Evolutionary conservation across 2,888 invertebrate genomes (phyloP).

Genomic region (Apamea sordens): DNA sequence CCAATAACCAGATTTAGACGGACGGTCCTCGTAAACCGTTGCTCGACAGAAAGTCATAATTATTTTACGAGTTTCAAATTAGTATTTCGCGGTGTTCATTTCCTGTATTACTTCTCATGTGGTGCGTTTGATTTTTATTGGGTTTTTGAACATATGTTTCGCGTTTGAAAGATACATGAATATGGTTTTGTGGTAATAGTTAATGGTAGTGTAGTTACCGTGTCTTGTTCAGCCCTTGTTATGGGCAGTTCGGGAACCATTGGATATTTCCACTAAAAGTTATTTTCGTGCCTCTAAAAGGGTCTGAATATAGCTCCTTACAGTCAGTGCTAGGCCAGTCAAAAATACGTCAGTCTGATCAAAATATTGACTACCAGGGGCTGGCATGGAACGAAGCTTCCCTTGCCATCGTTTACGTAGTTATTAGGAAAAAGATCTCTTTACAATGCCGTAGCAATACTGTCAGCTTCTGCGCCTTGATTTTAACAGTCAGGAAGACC

Average conservation of each 20-base stretch:
- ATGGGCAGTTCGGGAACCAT: not conserved
- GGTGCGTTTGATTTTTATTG: constrained; percentile 64
- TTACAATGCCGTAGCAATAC: not conserved
- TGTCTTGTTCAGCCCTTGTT: not conserved
- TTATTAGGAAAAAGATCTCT: not conserved
- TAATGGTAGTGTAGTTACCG: not conserved
- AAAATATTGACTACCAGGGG: not conserved
- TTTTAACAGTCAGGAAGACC: not conserved
- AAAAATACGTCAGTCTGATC: not conserved
- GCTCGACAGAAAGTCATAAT: constrained; percentile 42
- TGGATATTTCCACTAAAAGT: not conserved
- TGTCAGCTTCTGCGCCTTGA: not conserved
- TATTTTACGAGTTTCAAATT: constrained; percentile 67
- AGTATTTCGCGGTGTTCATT: constrained; percentile 62
- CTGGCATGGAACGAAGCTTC: no score
- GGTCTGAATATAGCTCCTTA: no score
- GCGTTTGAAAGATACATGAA: constrained; percentile 10
- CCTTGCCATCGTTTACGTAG: not conserved
- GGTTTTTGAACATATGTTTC: constrained; percentile 48
- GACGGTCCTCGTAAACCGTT: constrained; percentile 52
- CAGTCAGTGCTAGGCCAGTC: not conserved
- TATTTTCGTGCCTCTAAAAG: no score
- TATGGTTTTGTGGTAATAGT: constrained; percentile 13
- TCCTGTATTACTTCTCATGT: constrained; percentile 59
- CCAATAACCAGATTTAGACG: constrained; percentile 53